Base-by-base conservation (phyloP, 2,888 invertebrate species). In the Lochmaea capreae region DNA sequence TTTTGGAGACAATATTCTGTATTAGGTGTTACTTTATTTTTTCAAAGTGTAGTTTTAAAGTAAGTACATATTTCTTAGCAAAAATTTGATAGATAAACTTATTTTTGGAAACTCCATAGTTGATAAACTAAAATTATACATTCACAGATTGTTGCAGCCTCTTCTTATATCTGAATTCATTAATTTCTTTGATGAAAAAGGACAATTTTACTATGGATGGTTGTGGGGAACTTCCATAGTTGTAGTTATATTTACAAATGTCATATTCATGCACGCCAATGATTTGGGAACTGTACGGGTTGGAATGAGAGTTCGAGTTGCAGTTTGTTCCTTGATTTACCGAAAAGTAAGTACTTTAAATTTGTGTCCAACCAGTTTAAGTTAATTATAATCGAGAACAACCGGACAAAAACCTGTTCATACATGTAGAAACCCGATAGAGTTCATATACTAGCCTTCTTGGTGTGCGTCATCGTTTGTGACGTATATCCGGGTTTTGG, bases 221-320 rank as follows among this genome's bases (percentile, higher is more conserved):
- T 12, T 46, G 4, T 46, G 46, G 46, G 46, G 46, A 4, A 4
- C 12, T 46, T 11, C 1, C 46, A 46, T 46, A 12, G 46, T 46
- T 12, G 1, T 46, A 46, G 46, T 46, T 46, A 46, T 14, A 46
- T 46, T 46, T 2, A 12, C 89, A 2, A 90, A 90, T 65, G 88
- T 92, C 16, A 78, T 94, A 43, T 87, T 93, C 73, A 89, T 91
- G 80, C 96, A 95, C 85, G 93, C 92, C 80, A 80, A 88, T 26
- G 86, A 85, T 72, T 84, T 92, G 77, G 88, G 89, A 42, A 89
- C 90, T 82, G 87, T 89, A 78, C 89, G 92, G 78, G 89, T 94
- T 62, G 95, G 96, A 66, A 94, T 95, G 94, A 88, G 92, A 83
- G 89, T 94, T 72, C 88, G 95, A 80, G 90, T 95, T 70, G 94